These are phyloP conservation scores for Drosophila quinaria DNA, from an alignment of 2,888 invertebrate genomes.

Conservation along the genomic window DNA sequence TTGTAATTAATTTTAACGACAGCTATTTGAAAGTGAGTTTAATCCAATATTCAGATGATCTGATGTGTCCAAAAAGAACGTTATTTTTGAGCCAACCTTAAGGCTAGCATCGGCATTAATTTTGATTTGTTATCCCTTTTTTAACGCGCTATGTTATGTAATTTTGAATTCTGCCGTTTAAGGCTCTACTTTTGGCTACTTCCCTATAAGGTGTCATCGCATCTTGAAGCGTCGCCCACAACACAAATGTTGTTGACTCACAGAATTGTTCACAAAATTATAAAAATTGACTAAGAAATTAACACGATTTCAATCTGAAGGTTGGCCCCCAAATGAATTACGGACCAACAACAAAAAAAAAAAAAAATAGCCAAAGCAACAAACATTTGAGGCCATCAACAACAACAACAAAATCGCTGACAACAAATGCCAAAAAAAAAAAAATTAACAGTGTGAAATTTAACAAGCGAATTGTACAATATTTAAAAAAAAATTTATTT, in stretches of 20 bases:
- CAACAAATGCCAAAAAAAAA: slow-evolving; percentile 8
- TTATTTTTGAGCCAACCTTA: no score
- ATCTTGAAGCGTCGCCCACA: slow-evolving; percentile 47
- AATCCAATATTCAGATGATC: no score
- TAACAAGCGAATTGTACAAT: slow-evolving; percentile 10
- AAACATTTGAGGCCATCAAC: slow-evolving; percentile 47
- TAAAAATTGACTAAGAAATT: slow-evolving; percentile 54
- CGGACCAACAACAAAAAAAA: slow-evolving; percentile 8
- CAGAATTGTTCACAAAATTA: slow-evolving; percentile 34
- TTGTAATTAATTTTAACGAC: no score
- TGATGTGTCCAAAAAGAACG: no score
- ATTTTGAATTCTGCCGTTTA: no score
- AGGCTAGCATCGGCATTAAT: no score
- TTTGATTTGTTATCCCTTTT: no score
- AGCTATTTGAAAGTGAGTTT: no score
- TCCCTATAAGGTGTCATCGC: slow-evolving; percentile 35
- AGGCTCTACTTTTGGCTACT: neutral
- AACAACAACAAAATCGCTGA: slow-evolving; percentile 10
- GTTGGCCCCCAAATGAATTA: slow-evolving; percentile 30
- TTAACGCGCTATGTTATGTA: no score
- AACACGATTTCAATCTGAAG: slow-evolving; percentile 64
- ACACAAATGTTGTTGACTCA: slow-evolving; percentile 46
- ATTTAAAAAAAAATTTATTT: slow-evolving; percentile 10
- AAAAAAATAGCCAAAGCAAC: slow-evolving; percentile 11
- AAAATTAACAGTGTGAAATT: slow-evolving; percentile 21